Conservation (phyloP, 92 coral and sea anemone species). For the Chrysogorgia sp. region DNA sequence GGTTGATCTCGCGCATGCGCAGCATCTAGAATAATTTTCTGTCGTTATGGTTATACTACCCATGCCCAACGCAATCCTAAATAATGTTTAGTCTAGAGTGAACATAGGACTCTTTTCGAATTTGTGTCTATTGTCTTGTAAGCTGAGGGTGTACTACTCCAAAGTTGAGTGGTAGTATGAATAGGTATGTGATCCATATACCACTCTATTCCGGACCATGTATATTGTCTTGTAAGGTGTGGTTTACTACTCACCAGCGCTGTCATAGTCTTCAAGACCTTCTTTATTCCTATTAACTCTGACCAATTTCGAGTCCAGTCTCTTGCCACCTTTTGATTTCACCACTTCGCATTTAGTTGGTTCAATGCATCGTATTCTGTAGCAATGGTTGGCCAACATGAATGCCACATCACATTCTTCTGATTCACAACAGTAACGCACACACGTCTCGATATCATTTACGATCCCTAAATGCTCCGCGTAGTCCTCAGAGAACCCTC, state of each 20-base stretch:
- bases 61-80: no score
- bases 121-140: no score
- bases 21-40: no score
- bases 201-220: no score
- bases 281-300: not conserved
- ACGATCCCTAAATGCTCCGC: slow-evolving; percentile 74
- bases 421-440: slow-evolving; percentile 82
- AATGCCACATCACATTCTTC: slow-evolving; percentile 96
- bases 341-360: slow-evolving; percentile 84
- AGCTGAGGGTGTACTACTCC: no score
- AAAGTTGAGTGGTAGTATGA: no score
- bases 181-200: no score
- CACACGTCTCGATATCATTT: slow-evolving; percentile 76
- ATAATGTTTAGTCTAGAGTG: no score
- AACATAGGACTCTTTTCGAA: no score
- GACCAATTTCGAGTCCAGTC: slow-evolving; percentile 18
- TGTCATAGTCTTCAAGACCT: not conserved
- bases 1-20: no score
- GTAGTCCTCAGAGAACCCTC: slow-evolving; percentile 33
- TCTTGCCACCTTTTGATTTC: slow-evolving; percentile 2
- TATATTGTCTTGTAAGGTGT: no score
- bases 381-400: slow-evolving; percentile 91
- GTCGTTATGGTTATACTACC: no score
- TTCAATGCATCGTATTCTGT: slow-evolving; percentile 88
- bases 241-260: not conserved